Base-by-base conservation (phyloP, 2,888 invertebrate species). In the Conomelus anceps region DNA sequence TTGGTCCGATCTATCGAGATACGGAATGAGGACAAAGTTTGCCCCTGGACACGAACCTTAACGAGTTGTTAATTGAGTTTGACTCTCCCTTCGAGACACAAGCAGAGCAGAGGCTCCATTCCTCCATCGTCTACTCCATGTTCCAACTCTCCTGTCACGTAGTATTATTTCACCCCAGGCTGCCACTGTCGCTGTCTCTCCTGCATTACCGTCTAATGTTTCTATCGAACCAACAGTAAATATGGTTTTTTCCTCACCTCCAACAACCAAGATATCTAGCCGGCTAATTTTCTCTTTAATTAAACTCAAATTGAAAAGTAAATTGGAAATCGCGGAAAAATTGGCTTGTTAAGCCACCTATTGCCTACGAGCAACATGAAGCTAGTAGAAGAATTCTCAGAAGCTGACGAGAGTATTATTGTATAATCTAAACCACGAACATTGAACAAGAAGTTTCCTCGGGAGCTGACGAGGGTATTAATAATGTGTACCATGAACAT, bases 61-160 rank as follows among this genome's bases (percentile, higher is more conserved):
- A 86, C 86, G 86, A 86, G 86, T 86, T 86, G 86, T 86, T 86
- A 86, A 86, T 86, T 86, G 86, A 86, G 86, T 86, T 86, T 86
- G 86, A 23, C 86, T 29, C 85, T 85, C 85, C 23, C 85, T 85
- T 11, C 63, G 63, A 63, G 63, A 63, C 63, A 63, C 63, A n/a
- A 63, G n/a, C n/a, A n/a, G 63, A 63, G 63, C 63, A 63, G 63
- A n/a, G 63, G 63, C 63, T 63, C 63, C 34, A 34, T 17, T 63
- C 13, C 63, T 63, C 63, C n/a, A 63, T 63, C 11, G 7, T 63
- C 63, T n/a, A n/a, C n/a, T n/a, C n/a, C 26, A 4, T 4, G 11
- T 26, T 63, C 63, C 63, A 63, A n/a, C n/a, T 63, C 63, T 63
- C 63, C 63, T 63, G 63, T 63, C 63, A 63, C 63, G 63, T 63